These are phyloP conservation scores for Crotalus viridis DNA, from an alignment of 2,113 vertebrate genomes.

Conservation along the genomic window DNA sequence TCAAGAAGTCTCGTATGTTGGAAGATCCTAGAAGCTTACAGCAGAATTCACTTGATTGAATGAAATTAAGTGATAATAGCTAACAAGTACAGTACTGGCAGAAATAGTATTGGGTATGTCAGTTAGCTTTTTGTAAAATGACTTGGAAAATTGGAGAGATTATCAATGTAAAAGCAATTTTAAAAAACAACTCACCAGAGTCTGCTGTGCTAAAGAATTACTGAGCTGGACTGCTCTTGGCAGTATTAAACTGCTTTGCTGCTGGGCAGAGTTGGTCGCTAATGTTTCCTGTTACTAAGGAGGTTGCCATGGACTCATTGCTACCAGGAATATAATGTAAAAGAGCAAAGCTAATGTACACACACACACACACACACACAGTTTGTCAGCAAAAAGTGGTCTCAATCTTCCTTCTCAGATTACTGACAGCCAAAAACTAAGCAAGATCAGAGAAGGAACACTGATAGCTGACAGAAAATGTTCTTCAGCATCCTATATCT, in stretches of 20 bases:
- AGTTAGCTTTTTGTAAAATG: not conserved
- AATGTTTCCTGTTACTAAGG: conserved; percentile 62
- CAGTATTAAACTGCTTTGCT: not conserved
- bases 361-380: not conserved
- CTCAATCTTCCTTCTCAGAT: not conserved
- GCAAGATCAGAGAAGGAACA: not conserved
- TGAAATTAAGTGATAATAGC: not conserved
- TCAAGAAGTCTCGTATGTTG: not conserved
- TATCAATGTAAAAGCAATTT: not conserved
- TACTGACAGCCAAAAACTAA: not conserved
- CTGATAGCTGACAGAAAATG: not conserved
- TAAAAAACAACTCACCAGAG: conserved; percentile 42
- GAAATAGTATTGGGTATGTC: not conserved
- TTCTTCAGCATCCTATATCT: not conserved
- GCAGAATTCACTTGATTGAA: not conserved
- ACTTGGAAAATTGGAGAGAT: not conserved
- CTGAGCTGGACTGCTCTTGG: not conserved
- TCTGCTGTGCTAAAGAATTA: fast-evolving
- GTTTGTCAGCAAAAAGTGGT: not conserved
- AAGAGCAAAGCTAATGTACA: not conserved
- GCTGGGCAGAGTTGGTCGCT: not conserved
- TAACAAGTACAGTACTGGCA: not conserved
- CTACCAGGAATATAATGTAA: not conserved
- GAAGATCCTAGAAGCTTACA: not conserved
- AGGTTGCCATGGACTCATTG: conserved; percentile 44